Base-by-base conservation (phyloP, 2,797 vertebrate genomes). In the Parambassis ranga region DNA sequence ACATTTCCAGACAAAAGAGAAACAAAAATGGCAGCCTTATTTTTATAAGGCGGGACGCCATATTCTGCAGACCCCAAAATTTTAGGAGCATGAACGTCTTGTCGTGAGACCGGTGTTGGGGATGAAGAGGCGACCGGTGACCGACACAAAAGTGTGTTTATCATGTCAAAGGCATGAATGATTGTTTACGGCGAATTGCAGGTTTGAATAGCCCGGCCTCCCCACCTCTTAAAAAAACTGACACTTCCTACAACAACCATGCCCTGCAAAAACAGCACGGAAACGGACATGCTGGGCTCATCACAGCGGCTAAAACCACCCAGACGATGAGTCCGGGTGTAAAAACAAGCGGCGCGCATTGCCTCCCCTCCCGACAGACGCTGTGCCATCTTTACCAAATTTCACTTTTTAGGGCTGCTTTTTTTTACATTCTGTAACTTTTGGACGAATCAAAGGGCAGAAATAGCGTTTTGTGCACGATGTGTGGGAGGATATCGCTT, bases 11-110 rank as follows among this genome's bases (percentile, higher is more conserved):
- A 96, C 94, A 97, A 96, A 96, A 97, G 95, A 91, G 92, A 94
- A 96, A 95, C 94, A 96, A 98, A 98, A 96, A 98, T 98, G 96
- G 95, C 95, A 96, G 95, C 95, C 94, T 95, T 96, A 96, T 96
- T 96, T 95, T 95, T 94, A 94, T 94, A 95, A 94, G 93, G 92
- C 93, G 92, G 93, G 95, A 93, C 95, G 96, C 95, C 96, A 98
- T 97, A 95, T 97, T 97, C 93, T 96, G 94, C 95, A 96, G 95
- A 94, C 91, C 93, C 91, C 90, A 73, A 91, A 90, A 87, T 63
- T 75, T 63, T 84, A 70, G 71, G 78, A 81, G 61, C 79, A 55
- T 63, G 66, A 48, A 53, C 71, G 28, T 64, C n/a, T 71, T 52
- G 33, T 74, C 39, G 66, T 27, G 44, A 48, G 69, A 47, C 44